A percentile compares a stretch with the other conserved stretches of the same genome.
Conservation (phyloP, 1,140 invertebrate species). For the Ostrea denselamellosa region DNA sequence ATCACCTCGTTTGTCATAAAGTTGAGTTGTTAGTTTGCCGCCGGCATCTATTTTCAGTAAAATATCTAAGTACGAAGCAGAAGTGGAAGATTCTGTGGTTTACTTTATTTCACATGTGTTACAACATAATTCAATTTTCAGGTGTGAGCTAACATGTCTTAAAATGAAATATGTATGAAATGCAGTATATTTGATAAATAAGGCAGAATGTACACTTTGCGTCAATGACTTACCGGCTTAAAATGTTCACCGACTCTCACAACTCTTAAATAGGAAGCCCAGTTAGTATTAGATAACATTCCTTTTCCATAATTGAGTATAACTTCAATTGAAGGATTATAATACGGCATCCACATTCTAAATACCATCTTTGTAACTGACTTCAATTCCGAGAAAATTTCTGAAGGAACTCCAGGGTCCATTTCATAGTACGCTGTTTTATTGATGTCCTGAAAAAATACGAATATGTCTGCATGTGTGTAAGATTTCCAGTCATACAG, state of each 20-base stretch:
- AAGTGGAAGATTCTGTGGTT: no score
- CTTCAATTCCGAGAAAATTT: neutral
- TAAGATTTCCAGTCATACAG: no score
- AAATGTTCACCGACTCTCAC: neutral
- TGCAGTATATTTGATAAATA: no score
- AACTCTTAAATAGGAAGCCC: neutral
- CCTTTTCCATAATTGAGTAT: neutral
- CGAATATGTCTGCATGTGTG: neutral
- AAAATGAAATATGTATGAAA: no score
- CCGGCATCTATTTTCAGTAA: no score
- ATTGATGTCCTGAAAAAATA: neutral
- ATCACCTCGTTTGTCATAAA: no score
- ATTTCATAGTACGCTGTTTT: neutral
- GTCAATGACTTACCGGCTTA: neutral
- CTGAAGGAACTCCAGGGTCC: neutral
- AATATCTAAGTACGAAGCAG: no score
- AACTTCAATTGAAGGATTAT: neutral
- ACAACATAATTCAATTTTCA: no score
- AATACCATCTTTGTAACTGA: neutral
- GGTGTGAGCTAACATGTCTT: no score
- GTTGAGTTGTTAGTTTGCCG: no score
- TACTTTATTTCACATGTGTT: no score
- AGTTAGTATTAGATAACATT: neutral
- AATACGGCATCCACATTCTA: neutral
- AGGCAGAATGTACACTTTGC: no score